These are phyloP conservation scores for Cynoglossus semilaevis DNA, from an alignment of 2,113 vertebrate species.

Conservation along the genomic window DNA sequence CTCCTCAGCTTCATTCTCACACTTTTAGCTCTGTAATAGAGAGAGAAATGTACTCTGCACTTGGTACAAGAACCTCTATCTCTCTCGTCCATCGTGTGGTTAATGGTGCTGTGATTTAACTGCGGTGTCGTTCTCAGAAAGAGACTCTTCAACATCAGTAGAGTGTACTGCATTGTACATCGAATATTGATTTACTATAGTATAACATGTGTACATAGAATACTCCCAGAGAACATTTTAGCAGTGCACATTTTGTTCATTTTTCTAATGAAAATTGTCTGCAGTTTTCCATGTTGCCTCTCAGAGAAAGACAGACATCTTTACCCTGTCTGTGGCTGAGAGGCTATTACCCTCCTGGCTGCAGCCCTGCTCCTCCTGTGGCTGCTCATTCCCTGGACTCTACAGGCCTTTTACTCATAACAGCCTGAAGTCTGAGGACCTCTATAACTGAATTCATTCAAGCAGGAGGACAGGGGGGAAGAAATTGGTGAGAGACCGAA, in stretches of 20 bases:
- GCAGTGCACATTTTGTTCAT: not conserved
- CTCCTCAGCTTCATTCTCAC: slow-evolving; percentile 1
- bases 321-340: slow-evolving; percentile 55
- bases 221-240: too few relatives aligned
- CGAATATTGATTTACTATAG: too few relatives aligned
- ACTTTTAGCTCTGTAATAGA: slow-evolving; percentile 26
- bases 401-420: slow-evolving; percentile 14
- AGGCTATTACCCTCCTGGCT: slow-evolving; percentile 57
- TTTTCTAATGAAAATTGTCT: slow-evolving; percentile 6
- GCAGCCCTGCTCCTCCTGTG: slow-evolving; percentile 22
- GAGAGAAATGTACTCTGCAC: slow-evolving; percentile 42
- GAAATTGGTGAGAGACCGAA: not conserved
- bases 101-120: slow-evolving; percentile 55
- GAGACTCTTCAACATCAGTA: slow-evolving; percentile 24
- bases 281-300: slow-evolving; percentile 24
- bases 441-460: slow-evolving; percentile 47
- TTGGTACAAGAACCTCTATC: slow-evolving; percentile 26
- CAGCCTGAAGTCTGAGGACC: slow-evolving; percentile 18
- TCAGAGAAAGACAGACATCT: slow-evolving; percentile 38
- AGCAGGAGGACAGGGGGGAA: slow-evolving; percentile 1
- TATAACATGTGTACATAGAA: too few relatives aligned
- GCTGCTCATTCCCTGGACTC: slow-evolving; percentile 30
- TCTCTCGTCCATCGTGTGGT: slow-evolving; percentile 34
- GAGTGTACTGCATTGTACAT: not conserved
- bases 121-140: slow-evolving; percentile 6